Conservation (phyloP, 2,113 vertebrate genomes). For the Stomatorhinus ivindoensis region DNA sequence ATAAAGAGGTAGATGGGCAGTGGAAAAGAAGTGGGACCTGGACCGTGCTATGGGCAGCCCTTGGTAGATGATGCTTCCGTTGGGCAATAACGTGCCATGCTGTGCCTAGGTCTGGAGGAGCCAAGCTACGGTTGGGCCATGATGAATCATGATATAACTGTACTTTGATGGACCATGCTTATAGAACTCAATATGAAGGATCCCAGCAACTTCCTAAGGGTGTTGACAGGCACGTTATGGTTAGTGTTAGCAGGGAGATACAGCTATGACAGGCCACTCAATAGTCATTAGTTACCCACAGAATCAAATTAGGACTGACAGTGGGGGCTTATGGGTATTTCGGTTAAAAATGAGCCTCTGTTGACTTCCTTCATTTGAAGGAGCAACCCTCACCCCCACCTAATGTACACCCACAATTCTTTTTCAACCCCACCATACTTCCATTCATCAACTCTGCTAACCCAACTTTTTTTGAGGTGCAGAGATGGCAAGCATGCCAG, state of each 20-base stretch:
- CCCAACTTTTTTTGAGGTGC: constrained; percentile 6
- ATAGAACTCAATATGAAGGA: background rate
- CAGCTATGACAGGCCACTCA: constrained; percentile 28
- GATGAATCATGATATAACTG: background rate
- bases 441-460: background rate
- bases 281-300: constrained; percentile 42
- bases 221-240: background rate
- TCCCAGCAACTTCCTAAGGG: background rate
- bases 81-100: background rate
- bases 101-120: background rate
- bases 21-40: background rate
- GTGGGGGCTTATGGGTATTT: background rate
- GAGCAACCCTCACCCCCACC: background rate
- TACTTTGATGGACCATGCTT: background rate
- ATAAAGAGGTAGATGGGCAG: background rate
- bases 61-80: background rate
- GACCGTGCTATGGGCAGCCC: background rate
- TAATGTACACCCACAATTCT: constrained; percentile 17
- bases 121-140: background rate
- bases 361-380: background rate
- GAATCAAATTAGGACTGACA: constrained; percentile 43
- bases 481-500: constrained; percentile 38
- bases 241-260: background rate
- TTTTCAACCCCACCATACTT: background rate
- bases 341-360: background rate